Conservation (phyloP, 2,797 vertebrate genomes). For the Fratercula arctica region DNA sequence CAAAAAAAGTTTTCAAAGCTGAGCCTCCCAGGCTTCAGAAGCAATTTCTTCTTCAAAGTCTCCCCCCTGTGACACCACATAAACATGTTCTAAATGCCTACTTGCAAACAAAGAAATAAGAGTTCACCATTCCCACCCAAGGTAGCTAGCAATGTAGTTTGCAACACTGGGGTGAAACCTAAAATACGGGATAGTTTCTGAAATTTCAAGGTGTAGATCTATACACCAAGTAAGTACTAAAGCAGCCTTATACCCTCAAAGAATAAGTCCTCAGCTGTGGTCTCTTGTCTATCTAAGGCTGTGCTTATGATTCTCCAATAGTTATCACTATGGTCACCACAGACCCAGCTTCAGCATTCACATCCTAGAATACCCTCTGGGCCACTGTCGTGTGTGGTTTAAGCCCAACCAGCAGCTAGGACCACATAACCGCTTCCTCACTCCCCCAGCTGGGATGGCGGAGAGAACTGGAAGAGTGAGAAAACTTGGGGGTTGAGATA, state of each 20-base stretch:
- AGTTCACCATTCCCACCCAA: not conserved
- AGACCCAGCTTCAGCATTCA: not conserved
- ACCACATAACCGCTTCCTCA: not conserved
- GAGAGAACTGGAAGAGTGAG: not conserved
- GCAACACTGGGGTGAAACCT: not conserved
- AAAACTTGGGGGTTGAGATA: not conserved
- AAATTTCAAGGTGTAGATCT: not conserved
- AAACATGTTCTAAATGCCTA: not conserved
- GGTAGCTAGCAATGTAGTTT: not conserved
- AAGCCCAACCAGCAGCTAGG: not conserved
- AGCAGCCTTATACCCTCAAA: not conserved
- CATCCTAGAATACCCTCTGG: not conserved
- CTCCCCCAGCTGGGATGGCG: not conserved
- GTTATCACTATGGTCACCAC: not conserved
- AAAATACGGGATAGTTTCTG: not conserved
- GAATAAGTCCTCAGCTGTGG: not conserved
- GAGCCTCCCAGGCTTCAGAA: not conserved
- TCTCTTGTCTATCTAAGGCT: not conserved
- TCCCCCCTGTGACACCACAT: not conserved
- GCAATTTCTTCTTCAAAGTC: not conserved
- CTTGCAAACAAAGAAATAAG: not conserved
- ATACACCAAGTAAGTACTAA: not conserved
- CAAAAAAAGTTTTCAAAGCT: not conserved
- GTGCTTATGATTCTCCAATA: not conserved
- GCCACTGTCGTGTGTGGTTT: not conserved